Evolutionary conservation across 2,797 vertebrate genomes (phyloP).

Genomic region (Argyrosomus regius): DNA sequence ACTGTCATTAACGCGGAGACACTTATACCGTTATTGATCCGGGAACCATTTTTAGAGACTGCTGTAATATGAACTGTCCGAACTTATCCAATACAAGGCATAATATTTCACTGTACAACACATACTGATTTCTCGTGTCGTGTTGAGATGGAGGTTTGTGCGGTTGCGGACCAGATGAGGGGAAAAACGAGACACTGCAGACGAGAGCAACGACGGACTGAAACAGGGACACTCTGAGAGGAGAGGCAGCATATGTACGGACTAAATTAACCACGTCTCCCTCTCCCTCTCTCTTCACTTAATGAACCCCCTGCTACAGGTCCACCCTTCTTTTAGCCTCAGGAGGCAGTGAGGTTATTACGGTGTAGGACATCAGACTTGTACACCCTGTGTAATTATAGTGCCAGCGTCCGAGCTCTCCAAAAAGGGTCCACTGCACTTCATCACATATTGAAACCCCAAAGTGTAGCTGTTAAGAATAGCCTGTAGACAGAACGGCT

Average conservation of each 20-base stretch:
- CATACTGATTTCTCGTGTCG: conserved; percentile 8
- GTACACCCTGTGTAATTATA: conserved; percentile 70
- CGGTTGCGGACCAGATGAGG: conserved; percentile 21
- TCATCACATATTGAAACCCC: conserved; percentile 61
- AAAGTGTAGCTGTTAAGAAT: conserved; percentile 71
- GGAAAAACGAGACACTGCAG: conserved; percentile 11
- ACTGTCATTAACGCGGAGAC: conserved; percentile 36
- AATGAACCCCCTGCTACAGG: conserved; percentile 57
- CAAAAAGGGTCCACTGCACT: conserved; percentile 59
- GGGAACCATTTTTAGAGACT: conserved; percentile 17
- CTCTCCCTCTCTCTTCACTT: conserved; percentile 41
- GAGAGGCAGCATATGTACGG: conserved; percentile 17
- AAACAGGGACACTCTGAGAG: conserved; percentile 10
- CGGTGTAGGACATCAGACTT: conserved; percentile 67
- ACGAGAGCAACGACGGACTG: neutral
- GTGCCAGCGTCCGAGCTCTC: conserved; percentile 61
- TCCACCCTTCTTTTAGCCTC: conserved; percentile 55
- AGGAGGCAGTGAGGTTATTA: conserved; percentile 68
- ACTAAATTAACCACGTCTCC: conserved; percentile 42
- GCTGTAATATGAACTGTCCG: conserved; percentile 29
- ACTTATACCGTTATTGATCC: conserved; percentile 43
- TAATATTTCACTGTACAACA: conserved; percentile 21
- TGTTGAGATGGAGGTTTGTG: neutral
- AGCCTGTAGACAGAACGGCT: conserved; percentile 49
- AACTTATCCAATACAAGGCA: neutral